Evolutionary conservation across 1,140 invertebrate species (phyloP).

Genomic region (Doryteuthis pealeii): DNA sequence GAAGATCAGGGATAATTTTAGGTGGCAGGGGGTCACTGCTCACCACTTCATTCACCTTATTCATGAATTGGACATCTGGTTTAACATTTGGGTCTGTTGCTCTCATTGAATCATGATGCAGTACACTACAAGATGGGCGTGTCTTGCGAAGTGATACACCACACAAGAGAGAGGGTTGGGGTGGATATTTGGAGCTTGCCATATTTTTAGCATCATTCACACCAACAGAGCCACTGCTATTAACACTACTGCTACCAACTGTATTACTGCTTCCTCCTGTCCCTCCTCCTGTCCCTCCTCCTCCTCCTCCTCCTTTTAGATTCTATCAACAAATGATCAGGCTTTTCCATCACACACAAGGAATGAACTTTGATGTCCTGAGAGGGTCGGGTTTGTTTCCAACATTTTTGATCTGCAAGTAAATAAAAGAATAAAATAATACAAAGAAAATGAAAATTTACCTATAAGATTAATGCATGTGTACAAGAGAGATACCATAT

Average conservation of each 20-base stretch:
- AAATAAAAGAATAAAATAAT: constrained; percentile 10
- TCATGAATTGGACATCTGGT: constrained; percentile 65
- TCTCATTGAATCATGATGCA: constrained; percentile 22
- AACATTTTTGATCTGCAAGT: constrained; percentile 23
- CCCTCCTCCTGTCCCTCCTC: background rate
- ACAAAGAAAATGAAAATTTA: too few relatives aligned
- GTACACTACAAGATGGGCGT: constrained; percentile 28
- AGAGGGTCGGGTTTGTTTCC: constrained; percentile 41
- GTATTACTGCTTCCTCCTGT: constrained; percentile 25
- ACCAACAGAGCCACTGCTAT: constrained; percentile 6
- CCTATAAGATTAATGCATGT: too few relatives aligned
- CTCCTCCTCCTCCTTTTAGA: background rate
- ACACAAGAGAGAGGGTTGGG: constrained; percentile 49
- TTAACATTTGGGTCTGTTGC: constrained; percentile 19
- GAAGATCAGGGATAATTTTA: constrained; percentile 23
- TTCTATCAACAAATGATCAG: constrained; percentile 14
- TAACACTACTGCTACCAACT: background rate
- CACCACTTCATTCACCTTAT: constrained; percentile 67
- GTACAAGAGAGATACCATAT: too few relatives aligned
- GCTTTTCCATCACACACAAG: constrained; percentile 45
- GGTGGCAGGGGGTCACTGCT: constrained; percentile 48
- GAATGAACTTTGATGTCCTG: constrained; percentile 52
- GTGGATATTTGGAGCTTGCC: constrained; percentile 13
- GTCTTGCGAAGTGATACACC: constrained; percentile 46
- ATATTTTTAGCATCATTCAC: background rate